phyloP scores from a whole-genome alignment of 1,140 invertebrate genomes.

The Leguminivora glycinivorella region DNA sequence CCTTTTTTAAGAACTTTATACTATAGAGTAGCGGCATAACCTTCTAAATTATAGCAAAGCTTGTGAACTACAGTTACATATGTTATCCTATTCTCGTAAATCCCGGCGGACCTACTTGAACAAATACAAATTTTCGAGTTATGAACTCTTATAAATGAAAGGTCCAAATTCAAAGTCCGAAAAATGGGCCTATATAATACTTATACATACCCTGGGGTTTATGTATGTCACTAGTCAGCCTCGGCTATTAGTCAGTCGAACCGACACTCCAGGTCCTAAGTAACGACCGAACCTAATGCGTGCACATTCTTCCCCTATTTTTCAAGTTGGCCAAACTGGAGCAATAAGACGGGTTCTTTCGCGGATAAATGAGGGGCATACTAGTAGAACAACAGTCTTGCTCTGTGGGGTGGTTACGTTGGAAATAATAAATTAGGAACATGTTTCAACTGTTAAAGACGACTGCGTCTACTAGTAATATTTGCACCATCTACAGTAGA shows the following conservation, averaged over 20 bases:
- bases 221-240: slow-evolving; percentile 47
- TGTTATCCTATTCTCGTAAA: too few relatives aligned
- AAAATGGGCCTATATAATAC: too few relatives aligned
- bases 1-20: too few relatives aligned
- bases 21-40: too few relatives aligned
- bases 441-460: not conserved
- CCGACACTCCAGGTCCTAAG: slow-evolving; percentile 47
- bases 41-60: too few relatives aligned
- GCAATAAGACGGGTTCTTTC: slow-evolving; percentile 39
- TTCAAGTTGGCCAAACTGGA: slow-evolving; percentile 45
- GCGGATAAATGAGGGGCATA: not conserved
- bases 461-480: not conserved
- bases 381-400: slow-evolving; percentile 1
- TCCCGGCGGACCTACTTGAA: too few relatives aligned
- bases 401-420: not conserved
- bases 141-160: too few relatives aligned
- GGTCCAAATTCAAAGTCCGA: too few relatives aligned
- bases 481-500: too few relatives aligned
- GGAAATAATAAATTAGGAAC: not conserved
- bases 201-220: too few relatives aligned
- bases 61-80: too few relatives aligned
- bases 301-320: slow-evolving; percentile 57
- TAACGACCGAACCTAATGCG: slow-evolving; percentile 58
- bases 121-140: too few relatives aligned
- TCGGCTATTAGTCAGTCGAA: slow-evolving; percentile 60